A percentile compares a stretch with the other conserved stretches of the same genome.
Conservation (phyloP, 2,113 vertebrate species). For the Rana temporaria region DNA sequence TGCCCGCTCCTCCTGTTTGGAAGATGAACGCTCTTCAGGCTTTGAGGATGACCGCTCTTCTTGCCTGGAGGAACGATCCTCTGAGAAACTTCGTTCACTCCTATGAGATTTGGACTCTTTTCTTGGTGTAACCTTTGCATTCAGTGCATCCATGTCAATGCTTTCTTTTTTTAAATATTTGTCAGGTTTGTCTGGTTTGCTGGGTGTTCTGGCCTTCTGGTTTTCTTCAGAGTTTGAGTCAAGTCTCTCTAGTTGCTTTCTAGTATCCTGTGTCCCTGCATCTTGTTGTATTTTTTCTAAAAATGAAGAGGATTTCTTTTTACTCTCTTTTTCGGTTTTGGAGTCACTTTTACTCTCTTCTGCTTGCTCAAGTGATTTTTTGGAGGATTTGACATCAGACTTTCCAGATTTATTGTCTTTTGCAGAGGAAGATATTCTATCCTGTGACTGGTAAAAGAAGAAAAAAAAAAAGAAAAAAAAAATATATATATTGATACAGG, state of each 20-base stretch:
- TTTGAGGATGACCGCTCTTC: background rate
- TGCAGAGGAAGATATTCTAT: constrained; percentile 65
- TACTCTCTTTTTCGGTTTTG: constrained; percentile 75
- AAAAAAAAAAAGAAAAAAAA: constrained; percentile 7
- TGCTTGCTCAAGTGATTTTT: constrained; percentile 77
- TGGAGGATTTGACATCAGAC: constrained; percentile 72
- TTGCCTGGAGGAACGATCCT: constrained; percentile 72
- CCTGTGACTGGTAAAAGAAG: constrained; percentile 66
- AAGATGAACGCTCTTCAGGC: no score
- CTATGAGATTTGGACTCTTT: constrained; percentile 75
- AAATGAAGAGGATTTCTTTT: constrained; percentile 72
- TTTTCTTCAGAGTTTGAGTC: constrained; percentile 81
- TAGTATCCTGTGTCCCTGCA: constrained; percentile 72
- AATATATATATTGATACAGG: background rate
- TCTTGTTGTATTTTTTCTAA: constrained; percentile 75
- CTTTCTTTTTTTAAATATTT: constrained; percentile 80
- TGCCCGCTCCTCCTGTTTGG: no score
- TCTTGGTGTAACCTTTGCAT: constrained; percentile 67
- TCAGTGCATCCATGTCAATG: constrained; percentile 67
- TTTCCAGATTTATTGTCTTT: constrained; percentile 76
- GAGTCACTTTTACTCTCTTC: constrained; percentile 80
- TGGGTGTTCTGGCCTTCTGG: constrained; percentile 77
- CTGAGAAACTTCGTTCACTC: constrained; percentile 77
- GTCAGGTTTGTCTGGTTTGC: constrained; percentile 87
- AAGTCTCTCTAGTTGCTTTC: constrained; percentile 79